Percentiles rank a stretch among this genome's conserved stretches.
These are phyloP conservation scores for Alligator sinensis DNA, from an alignment of 2,113 vertebrate species.

Conservation along the genomic window DNA sequence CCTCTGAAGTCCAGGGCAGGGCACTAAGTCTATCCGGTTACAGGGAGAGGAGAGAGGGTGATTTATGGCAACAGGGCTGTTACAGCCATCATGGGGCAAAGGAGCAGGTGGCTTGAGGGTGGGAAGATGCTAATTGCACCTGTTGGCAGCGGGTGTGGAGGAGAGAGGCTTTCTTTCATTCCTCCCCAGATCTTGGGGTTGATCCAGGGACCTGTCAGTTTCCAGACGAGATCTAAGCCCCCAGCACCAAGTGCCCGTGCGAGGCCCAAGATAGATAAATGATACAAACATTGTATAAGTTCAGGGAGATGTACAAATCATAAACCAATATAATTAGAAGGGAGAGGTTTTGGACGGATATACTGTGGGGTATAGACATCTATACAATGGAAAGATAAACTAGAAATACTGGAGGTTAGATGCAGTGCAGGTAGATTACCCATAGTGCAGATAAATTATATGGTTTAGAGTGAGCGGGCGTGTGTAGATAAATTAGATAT, in stretches of 20 bases:
- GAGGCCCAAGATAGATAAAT: constrained; percentile 61
- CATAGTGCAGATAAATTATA: constrained; percentile 69
- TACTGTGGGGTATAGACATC: constrained; percentile 76
- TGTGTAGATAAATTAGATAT: constrained; percentile 60
- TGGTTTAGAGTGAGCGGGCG: constrained; percentile 55
- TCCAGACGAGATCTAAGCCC: not conserved
- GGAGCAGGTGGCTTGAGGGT: not conserved
- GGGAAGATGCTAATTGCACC: constrained; percentile 7
- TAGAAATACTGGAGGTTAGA: constrained; percentile 77
- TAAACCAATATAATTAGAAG: constrained; percentile 76
- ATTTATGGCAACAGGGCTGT: constrained; percentile 20
- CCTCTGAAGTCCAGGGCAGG: not conserved
- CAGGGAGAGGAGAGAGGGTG: not conserved
- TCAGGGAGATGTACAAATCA: constrained; percentile 69
- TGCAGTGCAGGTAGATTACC: constrained; percentile 71
- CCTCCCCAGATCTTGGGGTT: not conserved
- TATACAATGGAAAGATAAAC: constrained; percentile 77
- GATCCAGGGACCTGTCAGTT: not conserved
- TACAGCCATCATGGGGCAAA: not conserved
- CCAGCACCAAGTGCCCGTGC: not conserved
- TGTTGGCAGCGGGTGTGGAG: not conserved
- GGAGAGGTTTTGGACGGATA: constrained; percentile 79
- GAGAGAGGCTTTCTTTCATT: not conserved
- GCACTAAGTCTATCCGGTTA: not conserved
- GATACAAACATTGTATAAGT: constrained; percentile 43